These are phyloP conservation scores for Drosophila nigricruria DNA, from an alignment of 2,888 invertebrate genomes.

Conservation along the genomic window DNA sequence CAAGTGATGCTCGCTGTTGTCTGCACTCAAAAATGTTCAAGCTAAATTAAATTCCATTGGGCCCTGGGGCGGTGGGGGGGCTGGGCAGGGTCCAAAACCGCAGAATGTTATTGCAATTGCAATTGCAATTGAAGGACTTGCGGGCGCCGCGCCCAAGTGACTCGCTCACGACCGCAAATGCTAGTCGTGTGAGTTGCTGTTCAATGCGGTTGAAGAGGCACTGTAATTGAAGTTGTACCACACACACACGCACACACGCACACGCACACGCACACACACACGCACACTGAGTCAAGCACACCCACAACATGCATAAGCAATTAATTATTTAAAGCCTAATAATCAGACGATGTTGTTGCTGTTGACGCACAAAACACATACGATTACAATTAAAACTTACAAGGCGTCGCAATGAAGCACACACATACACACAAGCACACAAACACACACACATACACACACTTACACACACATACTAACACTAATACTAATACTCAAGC, in stretches of 20 bases:
- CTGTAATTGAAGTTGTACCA: constrained; percentile 11
- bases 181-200: constrained; percentile 27
- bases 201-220: constrained; percentile 14
- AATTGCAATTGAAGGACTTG: constrained; percentile 34
- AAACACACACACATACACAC: constrained; percentile 1
- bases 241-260: constrained; percentile 7
- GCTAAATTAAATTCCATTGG: constrained; percentile 75
- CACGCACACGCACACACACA: constrained; percentile 6
- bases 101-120: constrained; percentile 74
- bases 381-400: constrained; percentile 79
- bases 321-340: constrained; percentile 79
- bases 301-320: constrained; percentile 54
- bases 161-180: constrained; percentile 57
- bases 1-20: not conserved
- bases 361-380: constrained; percentile 23
- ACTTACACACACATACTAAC: not conserved
- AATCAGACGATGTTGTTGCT: constrained; percentile 51
- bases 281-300: constrained; percentile 1
- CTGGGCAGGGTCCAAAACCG: constrained; percentile 42
- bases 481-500: constrained; percentile 25
- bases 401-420: constrained; percentile 70
- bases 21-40: constrained; percentile 38
- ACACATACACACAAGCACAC: constrained; percentile 5
- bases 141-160: constrained; percentile 31
- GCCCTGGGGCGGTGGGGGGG: not conserved